Evolutionary conservation across 2,888 invertebrate species (phyloP), one percentile per base, ranked within the genome.

Genomic region (Biston betularia): DNA sequence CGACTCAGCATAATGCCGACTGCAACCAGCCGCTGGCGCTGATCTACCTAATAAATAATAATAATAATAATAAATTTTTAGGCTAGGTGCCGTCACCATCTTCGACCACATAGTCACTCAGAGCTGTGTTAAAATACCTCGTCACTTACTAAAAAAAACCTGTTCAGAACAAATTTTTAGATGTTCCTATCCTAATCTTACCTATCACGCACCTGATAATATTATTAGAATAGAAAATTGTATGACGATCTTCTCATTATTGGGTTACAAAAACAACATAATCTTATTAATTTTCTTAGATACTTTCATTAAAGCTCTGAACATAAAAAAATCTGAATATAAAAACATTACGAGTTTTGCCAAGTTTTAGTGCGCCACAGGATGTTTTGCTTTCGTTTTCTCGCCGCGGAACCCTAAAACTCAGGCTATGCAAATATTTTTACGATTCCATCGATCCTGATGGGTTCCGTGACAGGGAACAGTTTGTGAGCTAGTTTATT

Each of bases 401-500:
- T 15, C 49, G 42, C 69, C 64, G 68, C 75, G 65, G 69, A 50
- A 62, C 76, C 72, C 72, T 72, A 76, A 79, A 79, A 78, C 73
- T 76, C 74, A 59, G 71, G 68, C 71, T 77, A 82, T 80, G 81
- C 79, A 81, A 83, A 85, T 83, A 73, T 77, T 78, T 79, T 82
- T 77, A 77, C 75, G 75, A 79, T 72, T 65, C 69, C 70, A 79
- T 80, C 79, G 78, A 83, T 78, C 78, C 75, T 78, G 77, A 81
- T 79, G 74, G 75, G 72, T 83, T 82, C 72, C 89, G 88, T 90
- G 88, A 84, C 82, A 76, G 69, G 57, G 73, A 75, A 77, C 82
- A 82, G 84, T 89, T 85, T 79, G 75, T 70, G 57, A 66, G 63
- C 57, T 79, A 81, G 79, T 87, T 86, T 85, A 86, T 86, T 82